These are phyloP conservation scores for Drosophila subsilvestris DNA, from an alignment of 2,888 invertebrate species.

Conservation along the genomic window DNA sequence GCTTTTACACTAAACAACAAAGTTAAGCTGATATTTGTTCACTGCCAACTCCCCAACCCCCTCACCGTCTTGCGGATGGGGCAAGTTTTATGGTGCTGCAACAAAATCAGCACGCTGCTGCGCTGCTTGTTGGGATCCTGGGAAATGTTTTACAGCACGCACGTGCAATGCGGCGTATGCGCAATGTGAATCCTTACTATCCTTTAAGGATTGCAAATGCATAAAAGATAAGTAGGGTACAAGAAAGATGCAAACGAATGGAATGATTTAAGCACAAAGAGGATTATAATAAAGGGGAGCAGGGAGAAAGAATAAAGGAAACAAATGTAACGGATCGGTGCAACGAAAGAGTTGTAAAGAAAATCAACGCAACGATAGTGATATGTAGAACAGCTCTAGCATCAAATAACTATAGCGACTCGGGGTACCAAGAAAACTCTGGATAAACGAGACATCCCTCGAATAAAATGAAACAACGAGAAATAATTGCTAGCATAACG, in stretches of 20 bases:
- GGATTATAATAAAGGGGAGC: conserved; percentile 2
- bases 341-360: neutral
- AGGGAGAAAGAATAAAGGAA: neutral
- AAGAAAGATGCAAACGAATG: conserved; percentile 28
- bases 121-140: conserved; percentile 11
- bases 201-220: conserved; percentile 37
- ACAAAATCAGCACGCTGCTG: conserved; percentile 10
- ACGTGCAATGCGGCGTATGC: conserved; percentile 67
- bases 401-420: too few relatives aligned
- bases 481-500: neutral
- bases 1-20: conserved; percentile 76
- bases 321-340: too few relatives aligned
- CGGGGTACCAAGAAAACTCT: too few relatives aligned
- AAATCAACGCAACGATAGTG: too few relatives aligned
- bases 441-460: too few relatives aligned
- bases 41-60: neutral
- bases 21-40: conserved; percentile 60
- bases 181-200: conserved; percentile 37
- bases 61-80: conserved; percentile 19
- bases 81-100: conserved; percentile 62
- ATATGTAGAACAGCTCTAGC: too few relatives aligned
- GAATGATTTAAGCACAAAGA: conserved; percentile 12
- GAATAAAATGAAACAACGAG: neutral
- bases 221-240: conserved; percentile 37
- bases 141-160: conserved; percentile 61